Evolutionary conservation across 2,113 vertebrate genomes (phyloP).

Genomic region (Malurus melanocephalus): DNA sequence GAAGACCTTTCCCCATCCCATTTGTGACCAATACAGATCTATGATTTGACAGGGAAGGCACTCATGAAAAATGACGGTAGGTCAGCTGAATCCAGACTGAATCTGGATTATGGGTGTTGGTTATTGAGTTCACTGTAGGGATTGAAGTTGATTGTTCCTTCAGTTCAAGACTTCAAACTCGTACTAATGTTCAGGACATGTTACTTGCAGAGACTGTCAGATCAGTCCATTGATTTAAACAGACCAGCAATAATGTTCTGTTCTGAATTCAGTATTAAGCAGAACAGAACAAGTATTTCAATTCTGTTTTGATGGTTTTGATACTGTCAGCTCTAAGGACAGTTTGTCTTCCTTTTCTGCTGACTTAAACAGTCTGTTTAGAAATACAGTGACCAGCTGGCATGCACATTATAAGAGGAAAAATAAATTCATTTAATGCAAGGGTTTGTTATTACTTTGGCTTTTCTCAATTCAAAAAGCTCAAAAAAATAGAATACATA

Average conservation of each 20-base stretch:
- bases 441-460: neutral
- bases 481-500: neutral
- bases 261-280: neutral
- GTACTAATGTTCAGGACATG: neutral
- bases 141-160: neutral
- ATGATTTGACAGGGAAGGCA: neutral
- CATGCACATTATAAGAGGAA: neutral
- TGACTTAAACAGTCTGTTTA: neutral
- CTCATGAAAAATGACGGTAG: neutral
- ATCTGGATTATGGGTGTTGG: neutral
- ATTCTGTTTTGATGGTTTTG: neutral
- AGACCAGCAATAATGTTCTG: neutral
- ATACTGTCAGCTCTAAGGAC: neutral
- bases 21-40: neutral
- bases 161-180: neutral
- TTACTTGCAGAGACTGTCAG: neutral
- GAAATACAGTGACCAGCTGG: neutral
- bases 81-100: neutral
- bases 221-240: neutral
- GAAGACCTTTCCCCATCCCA: neutral
- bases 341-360: neutral
- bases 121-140: accelerated
- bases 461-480: neutral
- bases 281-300: neutral
- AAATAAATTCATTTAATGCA: neutral